A percentile compares a stretch with the other conserved stretches of the same genome.
phyloP scores from a whole-genome alignment of 53 echinoderm and acorn worm species.

The Astropecten irregularis region DNA sequence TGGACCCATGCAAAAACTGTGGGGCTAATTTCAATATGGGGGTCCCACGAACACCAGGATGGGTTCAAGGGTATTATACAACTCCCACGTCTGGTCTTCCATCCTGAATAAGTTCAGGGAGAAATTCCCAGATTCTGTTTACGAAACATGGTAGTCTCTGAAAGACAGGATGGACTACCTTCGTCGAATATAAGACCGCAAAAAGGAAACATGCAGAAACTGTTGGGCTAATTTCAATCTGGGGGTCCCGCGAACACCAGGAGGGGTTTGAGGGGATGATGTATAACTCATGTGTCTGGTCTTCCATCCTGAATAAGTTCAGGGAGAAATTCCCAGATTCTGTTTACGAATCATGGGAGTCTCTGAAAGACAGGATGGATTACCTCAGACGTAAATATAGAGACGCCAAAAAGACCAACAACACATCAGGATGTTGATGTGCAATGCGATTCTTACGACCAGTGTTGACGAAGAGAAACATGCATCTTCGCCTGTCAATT shows the following conservation, averaged over 20 bases:
- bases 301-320: background rate
- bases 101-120: background rate
- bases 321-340: slow-evolving; percentile 1
- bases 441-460: too few relatives aligned
- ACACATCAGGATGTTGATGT: slow-evolving; percentile 14
- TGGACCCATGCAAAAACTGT: slow-evolving; percentile 39
- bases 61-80: slow-evolving; percentile 39
- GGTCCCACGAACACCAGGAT: slow-evolving; percentile 16
- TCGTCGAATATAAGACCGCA: slow-evolving; percentile 15
- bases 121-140: slow-evolving; percentile 5
- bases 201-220: slow-evolving; percentile 47
- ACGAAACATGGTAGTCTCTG: slow-evolving; percentile 29
- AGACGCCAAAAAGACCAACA: slow-evolving; percentile 12
- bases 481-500: too few relatives aligned
- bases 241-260: slow-evolving; percentile 35
- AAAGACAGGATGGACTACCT: slow-evolving; percentile 38
- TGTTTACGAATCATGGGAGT: slow-evolving; percentile 23
- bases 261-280: slow-evolving; percentile 35
- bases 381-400: slow-evolving; percentile 30
- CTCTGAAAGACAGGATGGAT: slow-evolving; percentile 21
- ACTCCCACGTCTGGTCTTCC: slow-evolving; percentile 25
- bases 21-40: slow-evolving; percentile 39
- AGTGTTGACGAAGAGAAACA: too few relatives aligned
- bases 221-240: slow-evolving; percentile 28
- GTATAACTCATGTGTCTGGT: slow-evolving; percentile 42